Evolutionary conservation across 2,888 invertebrate genomes (phyloP).

Genomic region (Agonopterix arenella): DNA sequence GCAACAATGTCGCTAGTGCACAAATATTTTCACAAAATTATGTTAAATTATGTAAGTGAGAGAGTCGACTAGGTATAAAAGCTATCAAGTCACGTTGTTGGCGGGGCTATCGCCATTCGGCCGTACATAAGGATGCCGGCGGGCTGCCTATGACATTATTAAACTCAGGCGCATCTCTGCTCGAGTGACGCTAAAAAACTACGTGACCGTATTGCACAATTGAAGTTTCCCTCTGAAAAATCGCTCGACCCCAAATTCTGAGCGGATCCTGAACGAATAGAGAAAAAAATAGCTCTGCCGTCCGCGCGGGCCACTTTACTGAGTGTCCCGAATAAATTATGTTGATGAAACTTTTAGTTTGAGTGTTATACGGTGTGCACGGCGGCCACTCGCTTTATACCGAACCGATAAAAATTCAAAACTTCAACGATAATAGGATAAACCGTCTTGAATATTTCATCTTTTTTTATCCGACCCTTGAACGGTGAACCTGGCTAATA

Average conservation of each 20-base stretch:
- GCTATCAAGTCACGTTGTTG: constrained; percentile 28
- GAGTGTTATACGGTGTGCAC: constrained; percentile 38
- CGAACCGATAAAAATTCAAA: constrained; percentile 39
- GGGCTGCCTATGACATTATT: constrained; percentile 62
- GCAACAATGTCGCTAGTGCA: not conserved
- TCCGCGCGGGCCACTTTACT: constrained; percentile 43
- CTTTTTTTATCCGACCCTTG: not conserved
- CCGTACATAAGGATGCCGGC: constrained; percentile 18
- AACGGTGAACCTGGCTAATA: too few relatives aligned
- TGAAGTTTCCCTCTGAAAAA: constrained; percentile 49
- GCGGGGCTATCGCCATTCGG: constrained; percentile 20
- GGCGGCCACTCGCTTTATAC: constrained; percentile 35
- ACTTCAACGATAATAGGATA: constrained; percentile 18
- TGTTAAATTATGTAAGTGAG: constrained; percentile 1
- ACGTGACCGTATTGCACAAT: constrained; percentile 67
- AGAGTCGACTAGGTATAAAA: constrained; percentile 2
- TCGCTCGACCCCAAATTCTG: constrained; percentile 47
- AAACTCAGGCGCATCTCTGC: constrained; percentile 65
- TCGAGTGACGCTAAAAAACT: constrained; percentile 60
- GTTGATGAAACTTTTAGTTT: constrained; percentile 64
- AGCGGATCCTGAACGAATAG: constrained; percentile 51
- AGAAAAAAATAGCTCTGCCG: constrained; percentile 53
- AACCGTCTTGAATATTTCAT: constrained; percentile 6
- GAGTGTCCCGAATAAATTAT: constrained; percentile 69
- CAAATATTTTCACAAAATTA: not conserved